Evolutionary conservation across 2,797 vertebrate species (phyloP).

Genomic region (Coregonus sp.): DNA sequence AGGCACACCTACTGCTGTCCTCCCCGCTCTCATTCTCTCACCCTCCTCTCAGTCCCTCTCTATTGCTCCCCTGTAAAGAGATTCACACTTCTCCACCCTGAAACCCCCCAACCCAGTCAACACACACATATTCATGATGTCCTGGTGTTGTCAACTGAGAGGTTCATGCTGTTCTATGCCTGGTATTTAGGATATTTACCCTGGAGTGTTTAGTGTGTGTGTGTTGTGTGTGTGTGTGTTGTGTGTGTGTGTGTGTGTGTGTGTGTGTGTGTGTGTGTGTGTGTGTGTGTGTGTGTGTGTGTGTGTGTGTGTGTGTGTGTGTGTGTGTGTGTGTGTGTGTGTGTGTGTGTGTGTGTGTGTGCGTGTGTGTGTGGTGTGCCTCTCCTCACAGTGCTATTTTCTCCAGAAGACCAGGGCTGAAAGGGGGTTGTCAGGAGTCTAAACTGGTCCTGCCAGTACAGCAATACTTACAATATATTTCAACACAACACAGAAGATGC

Average conservation of each 20-base stretch:
- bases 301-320: background rate
- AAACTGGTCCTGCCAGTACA: no score
- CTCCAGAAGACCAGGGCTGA: background rate
- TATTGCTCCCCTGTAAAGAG: no score
- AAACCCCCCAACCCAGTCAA: background rate
- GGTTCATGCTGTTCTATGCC: background rate
- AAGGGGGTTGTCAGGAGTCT: slow-evolving; percentile 47
- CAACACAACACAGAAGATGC: slow-evolving; percentile 23
- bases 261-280: background rate
- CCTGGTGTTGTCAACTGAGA: background rate
- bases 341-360: background rate
- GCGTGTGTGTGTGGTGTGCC: slow-evolving; percentile 9
- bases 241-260: background rate
- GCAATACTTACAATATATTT: background rate
- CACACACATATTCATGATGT: background rate
- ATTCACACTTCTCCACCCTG: no score
- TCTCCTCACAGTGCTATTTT: slow-evolving; percentile 36
- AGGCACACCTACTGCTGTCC: background rate
- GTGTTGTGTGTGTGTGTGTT: no score
- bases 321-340: background rate
- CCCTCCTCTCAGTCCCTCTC: no score
- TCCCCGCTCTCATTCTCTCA: no score
- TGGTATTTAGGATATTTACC: background rate
- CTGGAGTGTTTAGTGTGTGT: background rate
- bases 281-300: background rate